phyloP scores from a whole-genome alignment of 2,113 vertebrate genomes.

The Osmerus eperlanus region DNA sequence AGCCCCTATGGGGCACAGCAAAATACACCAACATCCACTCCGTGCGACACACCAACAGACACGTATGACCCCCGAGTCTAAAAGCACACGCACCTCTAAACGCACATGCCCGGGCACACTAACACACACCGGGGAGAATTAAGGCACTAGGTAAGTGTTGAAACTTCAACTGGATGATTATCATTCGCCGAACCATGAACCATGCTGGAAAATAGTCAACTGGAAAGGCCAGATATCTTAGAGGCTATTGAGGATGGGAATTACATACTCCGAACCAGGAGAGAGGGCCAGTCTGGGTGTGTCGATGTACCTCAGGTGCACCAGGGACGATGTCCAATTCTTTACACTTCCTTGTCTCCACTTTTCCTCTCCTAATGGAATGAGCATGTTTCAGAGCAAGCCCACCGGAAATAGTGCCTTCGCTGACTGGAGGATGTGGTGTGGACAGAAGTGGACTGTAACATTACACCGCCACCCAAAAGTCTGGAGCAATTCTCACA shows the following conservation, averaged over 20 bases:
- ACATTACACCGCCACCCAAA: too few species aligned
- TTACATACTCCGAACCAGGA: constrained; percentile 50
- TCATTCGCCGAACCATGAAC: too few species aligned
- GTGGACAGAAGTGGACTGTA: too few species aligned
- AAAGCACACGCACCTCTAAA: too few species aligned
- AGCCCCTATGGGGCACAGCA: constrained; percentile 21
- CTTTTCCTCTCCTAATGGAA: constrained; percentile 64
- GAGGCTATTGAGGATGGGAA: constrained; percentile 39
- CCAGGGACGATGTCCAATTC: constrained; percentile 54
- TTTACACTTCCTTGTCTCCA: constrained; percentile 60
- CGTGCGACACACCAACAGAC: constrained; percentile 22
- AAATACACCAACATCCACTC: constrained; percentile 11
- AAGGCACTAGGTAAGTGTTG: constrained; percentile 4
- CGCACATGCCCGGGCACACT: too few species aligned
- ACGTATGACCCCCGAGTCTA: not conserved
- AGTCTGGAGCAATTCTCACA: too few species aligned
- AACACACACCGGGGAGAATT: constrained; percentile 6
- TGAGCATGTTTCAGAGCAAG: constrained; percentile 51
- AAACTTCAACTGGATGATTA: not conserved
- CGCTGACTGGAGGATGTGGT: constrained; percentile 10
- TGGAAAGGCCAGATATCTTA: not conserved
- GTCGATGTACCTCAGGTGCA: constrained; percentile 53
- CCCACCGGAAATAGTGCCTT: constrained; percentile 15
- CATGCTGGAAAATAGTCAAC: constrained; percentile 13
- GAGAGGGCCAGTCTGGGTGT: constrained; percentile 39